Evolutionary conservation across 2,888 invertebrate genomes (phyloP), one percentile per base, ranked within the genome.

Genomic region (Scaptomyza tumidula): DNA sequence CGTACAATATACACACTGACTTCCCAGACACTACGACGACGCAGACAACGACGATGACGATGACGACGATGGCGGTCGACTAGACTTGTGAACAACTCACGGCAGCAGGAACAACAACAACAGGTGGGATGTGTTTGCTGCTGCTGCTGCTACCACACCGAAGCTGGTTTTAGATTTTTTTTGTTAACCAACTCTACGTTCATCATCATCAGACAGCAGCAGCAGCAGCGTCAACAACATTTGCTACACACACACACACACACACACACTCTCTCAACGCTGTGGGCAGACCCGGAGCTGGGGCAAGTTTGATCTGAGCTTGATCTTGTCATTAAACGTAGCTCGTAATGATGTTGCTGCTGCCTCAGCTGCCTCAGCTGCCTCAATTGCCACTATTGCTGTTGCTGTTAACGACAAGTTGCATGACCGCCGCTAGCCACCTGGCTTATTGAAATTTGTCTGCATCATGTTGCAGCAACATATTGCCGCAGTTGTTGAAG

Each of bases 301-400:
- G 68, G 62, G 39, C 58, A 75, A 75, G 65, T 74, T 41, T 80
- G 89, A 82, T 86, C 85, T 86, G 78, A 73, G 88, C 86, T 86
- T 87, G 89, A 90, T 89, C 90, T 89, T 90, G 89, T 90, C 90
- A 90, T 90, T 89, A 89, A 89, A 86, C 78, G 86, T 76, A 78
- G 88, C 73, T 74, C 75, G 76, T 76, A 75, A 77, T 81, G 71
- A 75, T 88, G 71, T 73, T 86, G 77, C 69, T 71, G 75, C 54
- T 45, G 71, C 33, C 9, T 57, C 60, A 52, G 57, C 19, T 24
- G 60, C 54, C 39, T 39, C 13, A 14, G 54, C 39, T 29, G 56
- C 60, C 14, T 1, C 13, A n/a, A 19, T 6, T 33, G 62, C 19
- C 19, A 19, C 14, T 43, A 43, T 52, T 11, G 37, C 14, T 19